Percentiles rank a stretch among this genome's conserved stretches.
Evolutionary conservation across 1,140 invertebrate genomes (phyloP).

Genomic region (Holcopasites calliopsidis): DNA sequence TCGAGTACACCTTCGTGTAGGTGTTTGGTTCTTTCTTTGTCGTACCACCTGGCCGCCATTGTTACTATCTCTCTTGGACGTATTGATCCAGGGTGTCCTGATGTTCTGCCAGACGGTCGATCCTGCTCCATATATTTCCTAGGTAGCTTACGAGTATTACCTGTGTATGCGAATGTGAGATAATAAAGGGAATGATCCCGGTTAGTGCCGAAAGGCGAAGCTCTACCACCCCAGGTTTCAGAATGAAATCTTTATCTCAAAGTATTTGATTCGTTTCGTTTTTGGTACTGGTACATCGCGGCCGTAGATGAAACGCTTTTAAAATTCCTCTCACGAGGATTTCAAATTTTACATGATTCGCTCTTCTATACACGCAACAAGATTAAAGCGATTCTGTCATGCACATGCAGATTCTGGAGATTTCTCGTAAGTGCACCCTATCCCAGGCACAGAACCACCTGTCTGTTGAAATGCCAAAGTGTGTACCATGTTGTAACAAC

Average conservation of each 20-base stretch:
- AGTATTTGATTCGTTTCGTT: too few species aligned
- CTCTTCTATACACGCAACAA: too few species aligned
- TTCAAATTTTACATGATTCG: background rate
- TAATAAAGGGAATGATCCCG: background rate
- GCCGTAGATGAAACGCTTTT: background rate
- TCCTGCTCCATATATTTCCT: constrained; percentile 59
- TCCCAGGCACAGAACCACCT: constrained; percentile 29
- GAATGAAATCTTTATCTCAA: background rate
- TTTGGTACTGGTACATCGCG: too few species aligned
- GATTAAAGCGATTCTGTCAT: background rate
- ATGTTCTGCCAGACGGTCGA: constrained; percentile 60
- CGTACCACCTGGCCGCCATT: constrained; percentile 14
- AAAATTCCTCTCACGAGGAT: background rate
- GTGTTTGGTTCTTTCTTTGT: constrained; percentile 44
- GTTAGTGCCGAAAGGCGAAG: background rate
- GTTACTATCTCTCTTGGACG: constrained; percentile 62
- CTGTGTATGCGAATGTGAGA: background rate
- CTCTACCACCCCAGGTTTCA: too few species aligned
- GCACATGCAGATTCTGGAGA: background rate
- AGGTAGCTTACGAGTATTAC: constrained; percentile 14
- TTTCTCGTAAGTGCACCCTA: background rate
- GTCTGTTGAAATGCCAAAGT: constrained; percentile 58
- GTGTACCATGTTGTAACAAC: constrained; percentile 10
- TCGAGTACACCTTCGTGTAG: constrained; percentile 30
- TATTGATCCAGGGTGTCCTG: constrained; percentile 71